A percentile compares a stretch with the other conserved stretches of the same genome.
These are phyloP conservation scores for Cyprinodon tularosa DNA, from an alignment of 2,113 vertebrate genomes.

Conservation along the genomic window DNA sequence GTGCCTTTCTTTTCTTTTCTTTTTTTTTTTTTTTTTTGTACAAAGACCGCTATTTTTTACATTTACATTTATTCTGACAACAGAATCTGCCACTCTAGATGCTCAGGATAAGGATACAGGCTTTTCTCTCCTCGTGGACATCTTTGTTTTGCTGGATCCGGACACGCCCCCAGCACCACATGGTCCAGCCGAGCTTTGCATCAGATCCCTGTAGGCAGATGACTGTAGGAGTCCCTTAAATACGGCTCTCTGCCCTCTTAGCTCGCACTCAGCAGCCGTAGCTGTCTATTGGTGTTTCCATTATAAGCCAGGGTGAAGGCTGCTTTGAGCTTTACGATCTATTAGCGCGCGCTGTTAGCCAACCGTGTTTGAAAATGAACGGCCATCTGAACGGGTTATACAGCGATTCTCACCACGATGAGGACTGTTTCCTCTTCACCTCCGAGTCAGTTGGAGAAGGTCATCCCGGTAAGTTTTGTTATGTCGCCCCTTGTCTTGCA, in stretches of 20 bases:
- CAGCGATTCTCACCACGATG: conserved; percentile 81
- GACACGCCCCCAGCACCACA: conserved; percentile 46
- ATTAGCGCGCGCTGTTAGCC: conserved; percentile 18
- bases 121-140: not conserved
- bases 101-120: not conserved
- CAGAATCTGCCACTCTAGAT: too few species aligned
- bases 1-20: too few species aligned
- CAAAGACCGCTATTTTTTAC: too few species aligned
- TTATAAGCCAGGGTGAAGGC: not conserved
- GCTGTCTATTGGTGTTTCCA: not conserved
- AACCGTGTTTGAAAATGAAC: conserved; percentile 81
- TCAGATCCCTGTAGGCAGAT: conserved; percentile 43
- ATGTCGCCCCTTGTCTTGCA: not conserved
- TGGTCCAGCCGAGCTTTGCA: conserved; percentile 31
- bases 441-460: conserved; percentile 88
- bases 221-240: conserved; percentile 13
- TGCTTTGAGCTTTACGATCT: not conserved
- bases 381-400: conserved; percentile 85
- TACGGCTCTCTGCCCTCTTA: not conserved
- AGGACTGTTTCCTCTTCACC: conserved; percentile 92
- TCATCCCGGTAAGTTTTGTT: conserved; percentile 83
- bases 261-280: not conserved
- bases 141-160: not conserved
- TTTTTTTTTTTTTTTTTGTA: too few species aligned
- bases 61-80: too few species aligned